Evolutionary conservation across 2,797 vertebrate species (phyloP).

Genomic region (Cirrhinus mrigala): DNA sequence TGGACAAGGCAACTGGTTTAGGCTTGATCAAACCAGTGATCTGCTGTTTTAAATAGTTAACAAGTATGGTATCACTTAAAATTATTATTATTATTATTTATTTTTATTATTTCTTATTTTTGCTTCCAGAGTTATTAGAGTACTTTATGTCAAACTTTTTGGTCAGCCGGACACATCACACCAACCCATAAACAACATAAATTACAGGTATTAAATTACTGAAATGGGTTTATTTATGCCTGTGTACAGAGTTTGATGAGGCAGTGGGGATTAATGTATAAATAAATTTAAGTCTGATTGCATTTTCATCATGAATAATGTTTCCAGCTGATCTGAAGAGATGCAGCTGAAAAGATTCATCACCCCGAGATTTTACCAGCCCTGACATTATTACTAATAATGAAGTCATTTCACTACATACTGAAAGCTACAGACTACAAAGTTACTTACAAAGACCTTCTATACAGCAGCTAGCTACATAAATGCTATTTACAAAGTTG

Average conservation of each 20-base stretch:
- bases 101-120: no score
- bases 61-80: no score
- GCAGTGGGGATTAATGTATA: not conserved
- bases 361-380: conserved; percentile 38
- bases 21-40: not conserved
- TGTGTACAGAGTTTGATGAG: conserved; percentile 28
- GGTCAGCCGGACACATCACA: not conserved
- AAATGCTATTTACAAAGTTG: conserved; percentile 69
- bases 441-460: conserved; percentile 42
- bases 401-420: conserved; percentile 41
- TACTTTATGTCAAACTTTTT: not conserved
- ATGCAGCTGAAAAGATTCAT: conserved; percentile 22
- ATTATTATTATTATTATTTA: no score
- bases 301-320: conserved; percentile 23
- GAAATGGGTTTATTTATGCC: conserved; percentile 23
- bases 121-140: not conserved
- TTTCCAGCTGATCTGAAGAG: not conserved
- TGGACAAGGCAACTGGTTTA: not conserved
- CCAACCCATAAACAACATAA: not conserved
- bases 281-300: conserved; percentile 18
- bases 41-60: not conserved
- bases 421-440: conserved; percentile 8
- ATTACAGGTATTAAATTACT: conserved; percentile 6
- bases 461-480: conserved; percentile 52
- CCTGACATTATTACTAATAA: conserved; percentile 54